Percentiles rank a stretch among this genome's conserved stretches.
Conservation (phyloP, 1,140 invertebrate genomes). For the Sitodiplosis mosellana region DNA sequence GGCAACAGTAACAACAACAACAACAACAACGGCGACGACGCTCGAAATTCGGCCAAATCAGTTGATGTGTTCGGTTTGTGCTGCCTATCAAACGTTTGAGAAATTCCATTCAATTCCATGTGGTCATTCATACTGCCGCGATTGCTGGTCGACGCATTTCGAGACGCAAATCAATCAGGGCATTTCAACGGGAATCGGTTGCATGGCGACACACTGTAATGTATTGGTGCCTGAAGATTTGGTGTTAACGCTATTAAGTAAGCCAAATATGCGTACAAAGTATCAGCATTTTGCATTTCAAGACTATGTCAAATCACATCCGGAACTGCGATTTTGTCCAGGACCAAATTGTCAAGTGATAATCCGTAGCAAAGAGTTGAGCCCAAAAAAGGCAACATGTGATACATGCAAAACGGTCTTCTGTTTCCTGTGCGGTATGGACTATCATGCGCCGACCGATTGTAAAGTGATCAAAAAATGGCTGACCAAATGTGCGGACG, state of each 20-base stretch:
- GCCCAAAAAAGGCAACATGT: constrained; percentile 27
- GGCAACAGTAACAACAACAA: background rate
- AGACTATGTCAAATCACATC: constrained; percentile 90
- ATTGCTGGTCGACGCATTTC: constrained; percentile 91
- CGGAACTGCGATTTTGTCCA: constrained; percentile 82
- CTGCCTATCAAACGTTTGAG: constrained; percentile 33
- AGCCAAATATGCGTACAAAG: constrained; percentile 63
- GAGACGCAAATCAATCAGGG: constrained; percentile 89
- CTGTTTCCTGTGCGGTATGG: constrained; percentile 79
- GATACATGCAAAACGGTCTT: constrained; percentile 31
- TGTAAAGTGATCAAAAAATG: constrained; percentile 92
- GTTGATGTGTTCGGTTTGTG: constrained; percentile 35
- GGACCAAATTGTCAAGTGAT: constrained; percentile 84
- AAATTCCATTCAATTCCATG: constrained; percentile 68
- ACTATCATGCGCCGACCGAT: constrained; percentile 96
- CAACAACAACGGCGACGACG: constrained; percentile 4
- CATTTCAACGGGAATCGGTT: constrained; percentile 69
- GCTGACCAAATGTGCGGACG: constrained; percentile 97
- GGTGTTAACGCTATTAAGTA: constrained; percentile 66
- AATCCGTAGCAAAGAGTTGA: constrained; percentile 22
- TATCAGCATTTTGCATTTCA: constrained; percentile 91
- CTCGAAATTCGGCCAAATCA: constrained; percentile 19
- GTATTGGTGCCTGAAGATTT: constrained; percentile 90
- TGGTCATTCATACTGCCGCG: constrained; percentile 82
- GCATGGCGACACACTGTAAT: constrained; percentile 89